Conservation (phyloP, 2,113 vertebrate species). For the Heterotilapia buettikoferi region DNA sequence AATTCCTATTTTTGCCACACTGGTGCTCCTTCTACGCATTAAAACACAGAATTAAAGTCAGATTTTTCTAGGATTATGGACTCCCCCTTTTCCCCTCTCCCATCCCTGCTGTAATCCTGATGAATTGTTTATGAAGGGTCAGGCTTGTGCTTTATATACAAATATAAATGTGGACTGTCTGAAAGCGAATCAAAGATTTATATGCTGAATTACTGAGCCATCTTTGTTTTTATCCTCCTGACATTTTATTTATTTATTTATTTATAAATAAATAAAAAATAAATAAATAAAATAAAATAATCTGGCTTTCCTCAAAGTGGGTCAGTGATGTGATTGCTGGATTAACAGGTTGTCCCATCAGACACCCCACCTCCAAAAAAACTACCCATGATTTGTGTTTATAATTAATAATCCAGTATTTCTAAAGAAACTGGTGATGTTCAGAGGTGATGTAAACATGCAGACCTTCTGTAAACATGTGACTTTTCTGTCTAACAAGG, state of each 20-base stretch:
- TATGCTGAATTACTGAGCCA: background rate
- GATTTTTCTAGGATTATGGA: background rate
- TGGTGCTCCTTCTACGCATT: background rate
- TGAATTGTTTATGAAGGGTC: conserved; percentile 10
- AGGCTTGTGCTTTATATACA: background rate
- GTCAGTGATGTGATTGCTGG: conserved; percentile 31
- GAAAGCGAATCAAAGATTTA: background rate
- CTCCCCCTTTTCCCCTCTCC: background rate
- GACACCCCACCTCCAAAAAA: background rate
- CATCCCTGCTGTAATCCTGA: conserved; percentile 1
- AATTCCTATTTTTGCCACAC: background rate
- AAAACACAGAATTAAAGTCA: background rate
- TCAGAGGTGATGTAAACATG: background rate
- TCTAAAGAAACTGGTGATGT: background rate
- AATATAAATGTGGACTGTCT: background rate
- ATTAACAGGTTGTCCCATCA: background rate
- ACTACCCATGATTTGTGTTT: background rate
- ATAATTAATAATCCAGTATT: background rate
- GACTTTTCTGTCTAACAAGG: background rate
- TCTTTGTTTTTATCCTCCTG: background rate
- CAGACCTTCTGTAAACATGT: background rate
- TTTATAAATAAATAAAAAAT: background rate
- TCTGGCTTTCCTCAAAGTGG: conserved; percentile 51
- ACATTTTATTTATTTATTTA: background rate
- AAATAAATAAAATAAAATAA: background rate